Evolutionary conservation across 2,888 invertebrate species (phyloP), one percentile per base, ranked within the genome.

Genomic region (Troides aeacus): DNA sequence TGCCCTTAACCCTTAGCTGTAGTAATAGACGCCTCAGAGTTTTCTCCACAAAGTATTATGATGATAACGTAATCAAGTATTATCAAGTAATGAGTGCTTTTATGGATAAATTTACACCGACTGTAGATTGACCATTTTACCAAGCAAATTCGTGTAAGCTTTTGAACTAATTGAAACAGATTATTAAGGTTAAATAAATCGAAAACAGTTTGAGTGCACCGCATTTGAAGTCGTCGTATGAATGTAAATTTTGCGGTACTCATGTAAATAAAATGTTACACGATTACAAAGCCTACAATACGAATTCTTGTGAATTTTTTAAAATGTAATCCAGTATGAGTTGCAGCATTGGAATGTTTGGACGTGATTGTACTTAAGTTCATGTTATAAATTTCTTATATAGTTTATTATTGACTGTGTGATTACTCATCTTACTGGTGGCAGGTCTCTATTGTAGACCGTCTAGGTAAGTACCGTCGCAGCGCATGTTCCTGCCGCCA

Each of bases 321-420:
- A 21, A 62, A 69, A 65, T 42, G 57, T 39, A 42, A 36, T 65
- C 62, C 65, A 57, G 64, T 61, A 50, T 69, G 69, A 69, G 23
- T 64, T 46, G 64, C 30, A 56, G 3, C 68, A 64, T 64, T 21
- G 69, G 69, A 69, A 69, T 69, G 65, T 56, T 15, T 62, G 69
- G n/a, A 69, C 69, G 69, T 62, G 69, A 69, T 65, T 65, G 69
- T 58, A 69, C 61, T 65, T 46, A 30, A 65, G 24, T 62, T 62
- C 17, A 57, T 61, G 46, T 62, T 67, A 67, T 62, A 66, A 21
- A 62, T 66, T 66, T 66, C 50, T 8, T 23, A 36, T 24, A 24
- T 50, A 39, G 57, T 42, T 46, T 39, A 12, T 18, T n/a, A 56
- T 56, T 18, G 56, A 56, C n/a, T 56, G 18, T 62, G 21, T 21